phyloP scores from a whole-genome alignment of 2,113 vertebrate species.

The Tachysurus vachellii region DNA sequence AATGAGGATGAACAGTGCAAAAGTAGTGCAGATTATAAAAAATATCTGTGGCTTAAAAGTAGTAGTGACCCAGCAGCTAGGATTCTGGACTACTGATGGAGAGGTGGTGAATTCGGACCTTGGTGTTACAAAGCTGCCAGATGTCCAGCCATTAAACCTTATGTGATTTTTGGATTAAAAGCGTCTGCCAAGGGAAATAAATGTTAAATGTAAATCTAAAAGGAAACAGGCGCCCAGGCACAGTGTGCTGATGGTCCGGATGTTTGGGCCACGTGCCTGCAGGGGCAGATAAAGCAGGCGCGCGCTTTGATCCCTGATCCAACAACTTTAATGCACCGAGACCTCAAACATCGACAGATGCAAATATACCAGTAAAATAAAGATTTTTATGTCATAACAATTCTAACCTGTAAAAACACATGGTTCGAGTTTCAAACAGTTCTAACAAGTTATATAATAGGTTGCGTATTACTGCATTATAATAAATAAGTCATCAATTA shows the following conservation, averaged over 20 bases:
- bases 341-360: constrained; percentile 81
- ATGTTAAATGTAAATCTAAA: background rate
- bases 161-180: background rate
- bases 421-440: constrained; percentile 12
- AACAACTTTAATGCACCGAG: constrained; percentile 79
- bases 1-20: constrained; percentile 34
- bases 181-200: background rate
- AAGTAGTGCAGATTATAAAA: constrained; percentile 64
- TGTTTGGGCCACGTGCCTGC: constrained; percentile 85
- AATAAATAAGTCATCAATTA: background rate
- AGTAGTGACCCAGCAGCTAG: background rate
- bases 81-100: background rate
- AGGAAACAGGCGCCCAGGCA: background rate
- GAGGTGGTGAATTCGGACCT: background rate
- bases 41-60: constrained; percentile 72
- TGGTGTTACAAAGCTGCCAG: background rate
- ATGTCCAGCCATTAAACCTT: background rate
- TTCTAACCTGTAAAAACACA: background rate
- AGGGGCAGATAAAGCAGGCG: constrained; percentile 73
- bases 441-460: background rate
- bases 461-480: background rate
- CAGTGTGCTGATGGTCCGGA: constrained; percentile 83
- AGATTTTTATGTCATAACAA: constrained; percentile 32
- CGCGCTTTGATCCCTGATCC: constrained; percentile 81
- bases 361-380: constrained; percentile 75